Conservation (phyloP, 2,888 invertebrate species). For the Marronus borbonicus region DNA sequence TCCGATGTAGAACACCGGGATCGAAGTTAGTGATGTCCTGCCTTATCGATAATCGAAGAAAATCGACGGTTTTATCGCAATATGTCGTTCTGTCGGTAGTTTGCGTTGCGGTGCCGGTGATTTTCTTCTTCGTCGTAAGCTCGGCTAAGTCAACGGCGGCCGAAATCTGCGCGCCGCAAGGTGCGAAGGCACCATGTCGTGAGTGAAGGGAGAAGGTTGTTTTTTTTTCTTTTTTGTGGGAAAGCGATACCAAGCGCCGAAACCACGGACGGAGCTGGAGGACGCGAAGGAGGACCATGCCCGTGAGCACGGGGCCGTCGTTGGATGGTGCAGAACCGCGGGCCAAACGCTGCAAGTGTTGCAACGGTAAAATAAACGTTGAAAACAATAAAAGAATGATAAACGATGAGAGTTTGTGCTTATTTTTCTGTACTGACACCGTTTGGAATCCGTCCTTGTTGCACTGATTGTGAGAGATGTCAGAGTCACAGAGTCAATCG, state of each 20-base stretch:
- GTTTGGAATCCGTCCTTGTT: neutral
- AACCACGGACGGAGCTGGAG: slow-evolving; percentile 26
- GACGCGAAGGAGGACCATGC: slow-evolving; percentile 71
- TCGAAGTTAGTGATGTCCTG: no score
- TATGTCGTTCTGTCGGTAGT: neutral
- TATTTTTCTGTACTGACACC: neutral
- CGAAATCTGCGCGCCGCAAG: slow-evolving; percentile 58
- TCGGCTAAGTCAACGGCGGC: slow-evolving; percentile 69
- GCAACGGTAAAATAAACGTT: slow-evolving; percentile 79
- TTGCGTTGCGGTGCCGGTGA: slow-evolving; percentile 47
- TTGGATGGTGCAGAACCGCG: slow-evolving; percentile 79
- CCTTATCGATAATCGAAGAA: no score
- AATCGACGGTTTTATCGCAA: neutral
- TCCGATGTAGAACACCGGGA: no score
- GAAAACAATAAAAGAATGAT: slow-evolving; percentile 6
- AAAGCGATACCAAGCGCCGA: neutral
- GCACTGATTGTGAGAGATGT: neutral
- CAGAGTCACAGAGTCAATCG: neutral
- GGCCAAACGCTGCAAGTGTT: slow-evolving; percentile 93
- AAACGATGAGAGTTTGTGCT: slow-evolving; percentile 4
- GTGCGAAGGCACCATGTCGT: slow-evolving; percentile 4
- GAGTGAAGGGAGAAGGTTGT: neutral
- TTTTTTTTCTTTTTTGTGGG: no score
- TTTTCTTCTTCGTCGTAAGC: slow-evolving; percentile 62
- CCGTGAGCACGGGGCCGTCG: slow-evolving; percentile 76